Percentiles rank a stretch among this genome's conserved stretches.
These are phyloP conservation scores for Zoroaster sp. DNA, from an alignment of 53 echinoderm and acorn worm species.

Conservation along the genomic window DNA sequence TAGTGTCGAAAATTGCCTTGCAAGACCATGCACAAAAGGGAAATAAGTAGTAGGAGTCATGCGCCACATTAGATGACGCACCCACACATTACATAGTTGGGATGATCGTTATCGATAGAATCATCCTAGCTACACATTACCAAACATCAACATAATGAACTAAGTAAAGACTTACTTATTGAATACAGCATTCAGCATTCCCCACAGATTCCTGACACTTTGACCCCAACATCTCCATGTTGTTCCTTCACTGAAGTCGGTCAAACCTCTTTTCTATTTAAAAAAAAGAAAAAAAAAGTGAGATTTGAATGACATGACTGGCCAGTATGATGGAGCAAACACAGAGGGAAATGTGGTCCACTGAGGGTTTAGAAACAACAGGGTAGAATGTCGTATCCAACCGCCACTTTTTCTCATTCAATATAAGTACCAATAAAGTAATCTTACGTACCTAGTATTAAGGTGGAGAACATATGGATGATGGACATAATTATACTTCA, in stretches of 20 bases:
- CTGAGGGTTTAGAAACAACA: no score
- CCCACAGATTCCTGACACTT: conserved; percentile 48
- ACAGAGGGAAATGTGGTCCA: no score
- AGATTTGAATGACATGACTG: not conserved
- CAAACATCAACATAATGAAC: not conserved
- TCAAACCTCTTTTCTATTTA: not conserved
- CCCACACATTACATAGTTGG: not conserved
- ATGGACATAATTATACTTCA: no score
- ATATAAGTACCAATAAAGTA: not conserved
- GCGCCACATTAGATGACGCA: not conserved
- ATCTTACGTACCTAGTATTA: not conserved
- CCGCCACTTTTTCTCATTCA: not conserved
- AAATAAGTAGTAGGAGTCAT: not conserved
- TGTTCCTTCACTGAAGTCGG: not conserved
- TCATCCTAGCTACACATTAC: not conserved
- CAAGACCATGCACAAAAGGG: no score
- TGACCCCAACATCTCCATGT: not conserved
- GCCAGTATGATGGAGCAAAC: no score
- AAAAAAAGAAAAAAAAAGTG: not conserved
- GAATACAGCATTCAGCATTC: conserved; percentile 88
- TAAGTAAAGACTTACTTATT: conserved; percentile 68
- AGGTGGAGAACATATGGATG: no score
- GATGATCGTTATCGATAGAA: not conserved
- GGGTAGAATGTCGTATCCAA: no score
- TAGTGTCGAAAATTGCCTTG: no score